Percentiles rank a stretch among this genome's conserved stretches.
Evolutionary conservation across 2,888 invertebrate genomes (phyloP).

Genomic region (Stenurella melanura): DNA sequence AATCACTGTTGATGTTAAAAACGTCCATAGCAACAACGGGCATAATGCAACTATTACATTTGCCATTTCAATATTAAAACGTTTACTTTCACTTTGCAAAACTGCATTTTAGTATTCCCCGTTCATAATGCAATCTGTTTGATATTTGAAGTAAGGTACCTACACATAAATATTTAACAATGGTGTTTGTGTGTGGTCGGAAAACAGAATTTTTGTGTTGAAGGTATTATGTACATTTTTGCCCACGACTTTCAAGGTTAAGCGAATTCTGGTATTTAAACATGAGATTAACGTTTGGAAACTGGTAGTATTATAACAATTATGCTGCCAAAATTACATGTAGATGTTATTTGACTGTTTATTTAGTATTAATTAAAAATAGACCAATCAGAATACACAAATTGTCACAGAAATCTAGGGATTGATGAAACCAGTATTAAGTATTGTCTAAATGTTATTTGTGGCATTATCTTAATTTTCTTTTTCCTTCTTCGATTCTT

Average conservation of each 20-base stretch:
- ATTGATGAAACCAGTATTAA: no score
- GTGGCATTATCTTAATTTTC: no score
- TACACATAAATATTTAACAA: conserved; percentile 17
- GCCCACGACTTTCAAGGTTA: conserved; percentile 7
- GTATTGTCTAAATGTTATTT: no score
- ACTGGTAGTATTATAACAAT: no score
- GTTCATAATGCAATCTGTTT: conserved; percentile 17
- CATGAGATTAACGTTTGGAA: no score
- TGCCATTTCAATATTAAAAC: conserved; percentile 43
- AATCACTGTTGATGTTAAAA: not conserved
- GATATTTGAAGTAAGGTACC: conserved; percentile 20
- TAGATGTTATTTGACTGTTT: no score
- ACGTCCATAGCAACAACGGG: conserved; percentile 30
- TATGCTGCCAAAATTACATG: no score
- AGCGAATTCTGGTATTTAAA: not conserved
- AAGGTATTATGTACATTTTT: not conserved
- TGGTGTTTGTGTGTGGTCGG: not conserved
- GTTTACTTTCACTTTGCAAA: conserved; percentile 43
- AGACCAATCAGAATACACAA: no score
- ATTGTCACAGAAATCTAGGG: no score
- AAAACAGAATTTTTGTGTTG: not conserved
- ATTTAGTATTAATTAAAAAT: no score
- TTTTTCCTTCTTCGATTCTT: no score
- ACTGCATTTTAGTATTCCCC: conserved; percentile 31
- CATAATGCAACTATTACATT: conserved; percentile 38